Evolutionary conservation across 2,113 vertebrate species (phyloP), one percentile per base, ranked within the genome.

Genomic region (Poicephalus meyeri): DNA sequence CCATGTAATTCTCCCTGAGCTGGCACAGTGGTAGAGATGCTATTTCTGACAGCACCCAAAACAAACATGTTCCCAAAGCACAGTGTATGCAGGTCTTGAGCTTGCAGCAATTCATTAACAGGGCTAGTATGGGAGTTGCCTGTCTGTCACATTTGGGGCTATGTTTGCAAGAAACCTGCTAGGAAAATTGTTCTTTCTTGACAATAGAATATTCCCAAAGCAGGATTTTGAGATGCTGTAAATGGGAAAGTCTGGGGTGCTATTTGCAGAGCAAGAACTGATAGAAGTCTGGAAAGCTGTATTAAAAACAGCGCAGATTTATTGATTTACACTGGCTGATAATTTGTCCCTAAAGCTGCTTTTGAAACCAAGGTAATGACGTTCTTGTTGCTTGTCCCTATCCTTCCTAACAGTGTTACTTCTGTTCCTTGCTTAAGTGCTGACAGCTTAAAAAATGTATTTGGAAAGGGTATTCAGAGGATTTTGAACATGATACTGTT

Each of bases 81-180:
- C 91, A 77, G 14, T 3, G n/a, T 23, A 6, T 4, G 31, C 44
- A 71, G 39, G 77, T 86, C 91, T 61, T 87, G 83, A 79, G 87
- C 69, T 44, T 91, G 49, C 49, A 91, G 78, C 89, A 95, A 93
- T 81, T 93, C 92, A 95, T 96, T 96, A 94, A 61, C 80, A 68
- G 82, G 31, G 42, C 72, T 92, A 76, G 47, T n/a, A 14, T 24
- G 61, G 80, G 69, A 93, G 35, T 44, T 91, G 73, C 53, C 46
- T 86, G 95, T 41, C 88, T 94, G 85, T 90, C 85, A 84, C 63
- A 35, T 93, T 69, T 81, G 44, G 66, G 52, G 44, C 72, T 72
- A 3, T 50, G 23, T 42, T 93, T 91, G 76, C 52, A 79, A 90
- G 65, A 93, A 81, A 60, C 19, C 49, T 83, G 53, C 76, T 87